A percentile compares a stretch with the other conserved stretches of the same genome.
phyloP scores from a whole-genome alignment of 2,888 invertebrate species.

The Papilio protenor region DNA sequence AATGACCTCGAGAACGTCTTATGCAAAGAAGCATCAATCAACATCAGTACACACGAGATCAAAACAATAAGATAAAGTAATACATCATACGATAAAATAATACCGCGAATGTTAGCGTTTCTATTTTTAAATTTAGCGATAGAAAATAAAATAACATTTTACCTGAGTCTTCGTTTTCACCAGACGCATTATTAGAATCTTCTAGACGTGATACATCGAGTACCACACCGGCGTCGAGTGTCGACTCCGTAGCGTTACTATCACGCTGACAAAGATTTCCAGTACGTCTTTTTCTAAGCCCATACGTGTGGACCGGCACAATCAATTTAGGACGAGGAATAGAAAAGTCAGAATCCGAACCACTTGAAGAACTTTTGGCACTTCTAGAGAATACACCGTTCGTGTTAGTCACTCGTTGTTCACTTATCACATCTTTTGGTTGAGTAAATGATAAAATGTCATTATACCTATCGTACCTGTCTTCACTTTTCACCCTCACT shows the following conservation, averaged over 20 bases:
- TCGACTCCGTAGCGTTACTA: slow-evolving; percentile 75
- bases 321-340: slow-evolving; percentile 94
- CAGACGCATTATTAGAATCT: slow-evolving; percentile 58
- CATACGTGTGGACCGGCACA: slow-evolving; percentile 95
- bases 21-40: slow-evolving; percentile 61
- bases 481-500: slow-evolving; percentile 81
- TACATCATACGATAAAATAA: slow-evolving; percentile 34
- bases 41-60: slow-evolving; percentile 60
- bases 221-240: slow-evolving; percentile 75
- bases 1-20: slow-evolving; percentile 55
- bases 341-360: slow-evolving; percentile 88
- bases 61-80: slow-evolving; percentile 51
- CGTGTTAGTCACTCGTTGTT: slow-evolving; percentile 66
- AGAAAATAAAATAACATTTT: slow-evolving; percentile 48
- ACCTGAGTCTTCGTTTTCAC: slow-evolving; percentile 73
- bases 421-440: slow-evolving; percentile 67
- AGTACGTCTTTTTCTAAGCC: slow-evolving; percentile 90
- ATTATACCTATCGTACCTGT: slow-evolving; percentile 78
- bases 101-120: slow-evolving; percentile 1
- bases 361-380: slow-evolving; percentile 82
- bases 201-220: slow-evolving; percentile 75
- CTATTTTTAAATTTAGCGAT: slow-evolving; percentile 29
- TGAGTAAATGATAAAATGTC: slow-evolving; percentile 72
- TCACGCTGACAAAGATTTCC: slow-evolving; percentile 87
- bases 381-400: slow-evolving; percentile 70